Base-by-base conservation (phyloP, 2,888 invertebrate species). In the Antheraea assamensis region DNA sequence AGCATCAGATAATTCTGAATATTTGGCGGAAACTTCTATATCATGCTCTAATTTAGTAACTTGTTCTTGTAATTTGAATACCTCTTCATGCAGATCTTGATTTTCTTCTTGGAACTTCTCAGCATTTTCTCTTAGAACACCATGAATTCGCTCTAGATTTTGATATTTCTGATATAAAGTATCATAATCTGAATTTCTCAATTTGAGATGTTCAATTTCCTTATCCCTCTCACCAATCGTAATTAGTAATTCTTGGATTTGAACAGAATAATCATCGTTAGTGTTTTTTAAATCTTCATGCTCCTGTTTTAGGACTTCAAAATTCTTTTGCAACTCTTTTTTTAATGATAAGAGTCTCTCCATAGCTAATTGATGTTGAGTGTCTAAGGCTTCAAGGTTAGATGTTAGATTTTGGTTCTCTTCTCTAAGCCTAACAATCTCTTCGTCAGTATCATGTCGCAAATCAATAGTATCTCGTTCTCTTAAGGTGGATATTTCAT, bases 361-460 rank as follows among this genome's bases (percentile, higher is more conserved):
- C 89, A 97, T 96, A 0, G 97, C 97, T 80, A 95, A 90, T 81
- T 96, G 96, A 84, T 97, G 97, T 87, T 97, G 97, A 71, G 88
- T 95, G 83, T 98, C 97, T 79, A 98, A 88, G 83, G 97, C 97
- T 80, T 97, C 97, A 73, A 98, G 90, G 80, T 95, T 96, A 8
- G 87, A 85, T 27, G 95, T 93, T 30, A 96, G 90, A 76, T 95
- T 95, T 78, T 90, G 92, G 77, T 96, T 96, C 83, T 96, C 96
- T 81, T 95, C 94, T 80, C 94, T 91, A 0, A 96, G 87, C 64
- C 94, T 91, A 2, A 85, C 83, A 24, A 96, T 83, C 85, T 95
- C 95, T 70, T 92, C 93, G 42, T 92, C 87, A 3, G 76, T 74
- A 58, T 87, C 86, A 31, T 83, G 80, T 78, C 83, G 85, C n/a